Evolutionary conservation across 2,888 invertebrate species (phyloP), one percentile per base, ranked within the genome.

Genomic region (Scrobipalpa atriplicella): DNA sequence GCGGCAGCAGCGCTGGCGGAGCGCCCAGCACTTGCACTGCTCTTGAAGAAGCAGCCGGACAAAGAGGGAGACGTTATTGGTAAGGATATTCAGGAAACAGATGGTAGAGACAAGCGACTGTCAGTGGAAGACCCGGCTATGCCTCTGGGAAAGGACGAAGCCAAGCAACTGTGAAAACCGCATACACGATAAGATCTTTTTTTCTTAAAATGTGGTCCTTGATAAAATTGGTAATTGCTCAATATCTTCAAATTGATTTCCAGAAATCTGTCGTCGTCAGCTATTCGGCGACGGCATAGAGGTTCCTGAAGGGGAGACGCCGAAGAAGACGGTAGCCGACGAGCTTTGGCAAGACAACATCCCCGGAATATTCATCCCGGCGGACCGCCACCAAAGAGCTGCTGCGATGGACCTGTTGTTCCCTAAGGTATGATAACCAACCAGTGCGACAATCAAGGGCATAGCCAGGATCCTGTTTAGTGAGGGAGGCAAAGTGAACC

Each of bases 311-410:
- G 82, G 75, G 1, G 85, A 79, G 47, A 68, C 74, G 0, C 77
- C 81, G 13, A 89, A 84, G 75, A 90, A 86, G 69, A 77, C 77
- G 13, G 75, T 85, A 0, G 78, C 79, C 0, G 89, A 89, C 1
- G 90, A 88, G 63, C 75, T 88, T 13, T 78, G 77, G 0, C 78
- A 81, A 3, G 86, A 87, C 73, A 72, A 74, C 36, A 76, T 94
- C 13, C 94, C 94, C 0, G 93, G 94, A 0, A 72, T 94, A 29
- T 94, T 93, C 84, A 90, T 94, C 62, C 94, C 95, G 0, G 83
- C 78, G 0, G 93, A 94, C 78, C 81, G 93, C 0, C 93, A 94
- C 66, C 93, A 94, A 62, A 86, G 94, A 66, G 94, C 94, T 0
- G 92, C 94, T 0, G 84, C 92, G 0, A 80, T 95, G 62, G 94